These are phyloP conservation scores for Heterocephalus glaber DNA, from an alignment of 2,113 vertebrate species.

Conservation along the genomic window DNA sequence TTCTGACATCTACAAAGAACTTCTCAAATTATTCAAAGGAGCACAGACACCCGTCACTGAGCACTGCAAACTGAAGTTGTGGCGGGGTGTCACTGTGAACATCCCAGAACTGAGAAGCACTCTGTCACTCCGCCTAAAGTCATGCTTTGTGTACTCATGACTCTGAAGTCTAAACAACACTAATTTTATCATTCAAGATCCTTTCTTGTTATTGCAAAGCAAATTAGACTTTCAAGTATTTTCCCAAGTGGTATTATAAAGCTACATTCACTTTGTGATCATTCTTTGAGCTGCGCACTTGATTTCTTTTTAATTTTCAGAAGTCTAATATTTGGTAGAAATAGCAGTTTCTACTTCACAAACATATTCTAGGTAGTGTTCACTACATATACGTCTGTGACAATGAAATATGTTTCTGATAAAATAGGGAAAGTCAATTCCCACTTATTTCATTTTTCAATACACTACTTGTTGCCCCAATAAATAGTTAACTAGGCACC, in stretches of 20 bases:
- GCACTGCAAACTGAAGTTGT: not conserved
- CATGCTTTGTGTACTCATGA: not conserved
- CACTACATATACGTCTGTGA: not conserved
- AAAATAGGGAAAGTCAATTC: constrained; percentile 6
- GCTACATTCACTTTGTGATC: not conserved
- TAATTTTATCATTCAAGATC: constrained; percentile 37
- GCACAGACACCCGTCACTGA: constrained; percentile 11
- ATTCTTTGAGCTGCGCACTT: constrained; percentile 15
- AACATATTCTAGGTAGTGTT: constrained; percentile 12
- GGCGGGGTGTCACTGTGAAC: not conserved
- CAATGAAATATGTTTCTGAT: not conserved
- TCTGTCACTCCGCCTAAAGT: not conserved
- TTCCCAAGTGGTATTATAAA: not conserved
- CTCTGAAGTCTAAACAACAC: constrained; percentile 27
- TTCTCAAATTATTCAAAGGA: constrained; percentile 32
- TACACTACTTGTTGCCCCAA: constrained; percentile 16
- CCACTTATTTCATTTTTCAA: constrained; percentile 31
- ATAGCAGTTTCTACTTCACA: constrained; percentile 8
- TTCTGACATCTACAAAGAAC: constrained; percentile 6
- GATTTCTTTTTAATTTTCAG: constrained; percentile 34
- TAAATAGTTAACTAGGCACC: constrained; percentile 15
- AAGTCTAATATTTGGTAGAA: not conserved
- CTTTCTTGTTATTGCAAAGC: constrained; percentile 28
- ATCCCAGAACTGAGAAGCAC: not conserved
- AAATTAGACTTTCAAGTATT: constrained; percentile 49